These are phyloP conservation scores for Cataglyphis altisquamis DNA, from an alignment of 2,888 invertebrate genomes.

Conservation along the genomic window DNA sequence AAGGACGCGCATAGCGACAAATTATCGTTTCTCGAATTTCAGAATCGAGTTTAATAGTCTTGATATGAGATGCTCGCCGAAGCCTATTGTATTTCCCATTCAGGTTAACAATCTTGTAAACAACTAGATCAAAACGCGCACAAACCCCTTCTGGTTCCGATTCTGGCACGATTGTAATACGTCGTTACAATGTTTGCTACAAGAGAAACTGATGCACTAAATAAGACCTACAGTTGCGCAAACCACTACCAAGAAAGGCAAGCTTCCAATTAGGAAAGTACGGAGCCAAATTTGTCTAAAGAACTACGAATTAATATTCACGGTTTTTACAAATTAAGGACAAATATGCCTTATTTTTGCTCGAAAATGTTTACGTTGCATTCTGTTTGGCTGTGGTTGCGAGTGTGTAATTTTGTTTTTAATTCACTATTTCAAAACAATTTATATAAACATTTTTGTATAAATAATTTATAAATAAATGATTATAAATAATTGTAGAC, in stretches of 20 bases:
- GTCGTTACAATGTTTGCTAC: slow-evolving; percentile 38
- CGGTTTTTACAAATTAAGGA: slow-evolving; percentile 53
- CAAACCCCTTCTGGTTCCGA: slow-evolving; percentile 22
- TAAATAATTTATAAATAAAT: background rate
- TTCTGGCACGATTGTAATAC: slow-evolving; percentile 10
- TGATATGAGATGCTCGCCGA: background rate
- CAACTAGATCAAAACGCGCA: slow-evolving; percentile 18
- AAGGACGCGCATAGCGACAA: too few species aligned
- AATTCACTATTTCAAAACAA: background rate
- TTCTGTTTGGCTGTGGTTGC: background rate
- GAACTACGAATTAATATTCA: slow-evolving; percentile 74
- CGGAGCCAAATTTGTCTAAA: slow-evolving; percentile 74
- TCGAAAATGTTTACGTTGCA: slow-evolving; percentile 11
- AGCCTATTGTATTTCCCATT: slow-evolving; percentile 12
- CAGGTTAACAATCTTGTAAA: slow-evolving; percentile 33
- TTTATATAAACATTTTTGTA: background rate
- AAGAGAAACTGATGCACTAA: slow-evolving; percentile 66
- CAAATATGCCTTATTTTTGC: background rate
- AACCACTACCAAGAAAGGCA: slow-evolving; percentile 66
- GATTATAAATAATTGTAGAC: too few species aligned
- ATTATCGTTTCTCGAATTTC: background rate
- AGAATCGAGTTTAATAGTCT: too few species aligned
- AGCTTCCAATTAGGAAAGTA: slow-evolving; percentile 78
- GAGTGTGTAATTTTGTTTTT: background rate
- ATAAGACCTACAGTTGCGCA: slow-evolving; percentile 61